Conservation (phyloP, 2,888 invertebrate species). For the Pollenia amentaria region DNA sequence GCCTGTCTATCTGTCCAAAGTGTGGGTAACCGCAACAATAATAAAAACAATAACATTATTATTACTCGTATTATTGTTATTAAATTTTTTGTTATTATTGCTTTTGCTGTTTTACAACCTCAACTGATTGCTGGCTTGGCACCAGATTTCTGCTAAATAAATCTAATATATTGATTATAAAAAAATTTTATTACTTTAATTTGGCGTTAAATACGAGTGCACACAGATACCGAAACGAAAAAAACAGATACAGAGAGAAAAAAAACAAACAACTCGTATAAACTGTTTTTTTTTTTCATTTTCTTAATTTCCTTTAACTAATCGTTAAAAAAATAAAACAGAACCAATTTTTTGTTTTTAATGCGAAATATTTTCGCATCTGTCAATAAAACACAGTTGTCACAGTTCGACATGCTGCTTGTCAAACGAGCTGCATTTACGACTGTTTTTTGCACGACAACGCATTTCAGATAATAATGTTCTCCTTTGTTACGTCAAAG, state of each 20-base stretch:
- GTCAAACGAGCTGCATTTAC: conserved; percentile 43
- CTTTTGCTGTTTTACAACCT: conserved; percentile 40
- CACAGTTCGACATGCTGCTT: conserved; percentile 40
- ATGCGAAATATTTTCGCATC: conserved; percentile 38
- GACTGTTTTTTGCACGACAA: conserved; percentile 22
- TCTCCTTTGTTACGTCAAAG: conserved; percentile 18
- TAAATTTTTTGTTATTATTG: conserved; percentile 1
- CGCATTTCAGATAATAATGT: conserved; percentile 42
- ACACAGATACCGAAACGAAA: background rate
- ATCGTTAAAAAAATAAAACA: conserved; percentile 14
- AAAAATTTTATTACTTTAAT: conserved; percentile 56
- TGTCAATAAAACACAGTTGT: conserved; percentile 63
- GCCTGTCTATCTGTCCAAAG: background rate
- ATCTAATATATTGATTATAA: conserved; percentile 59
- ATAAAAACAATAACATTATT: conserved; percentile 25
- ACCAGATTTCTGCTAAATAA: conserved; percentile 64
- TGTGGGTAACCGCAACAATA: conserved; percentile 36
- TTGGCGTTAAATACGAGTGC: conserved; percentile 24
- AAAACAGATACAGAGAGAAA: background rate
- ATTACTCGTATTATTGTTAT: conserved; percentile 24
- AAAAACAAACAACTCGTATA: background rate
- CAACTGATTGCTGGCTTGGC: conserved; percentile 50
- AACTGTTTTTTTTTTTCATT: conserved; percentile 10
- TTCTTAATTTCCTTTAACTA: conserved; percentile 18
- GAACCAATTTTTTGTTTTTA: conserved; percentile 13